These are phyloP conservation scores for Scaptomyza parva DNA, from an alignment of 2,888 invertebrate species.

Conservation along the genomic window DNA sequence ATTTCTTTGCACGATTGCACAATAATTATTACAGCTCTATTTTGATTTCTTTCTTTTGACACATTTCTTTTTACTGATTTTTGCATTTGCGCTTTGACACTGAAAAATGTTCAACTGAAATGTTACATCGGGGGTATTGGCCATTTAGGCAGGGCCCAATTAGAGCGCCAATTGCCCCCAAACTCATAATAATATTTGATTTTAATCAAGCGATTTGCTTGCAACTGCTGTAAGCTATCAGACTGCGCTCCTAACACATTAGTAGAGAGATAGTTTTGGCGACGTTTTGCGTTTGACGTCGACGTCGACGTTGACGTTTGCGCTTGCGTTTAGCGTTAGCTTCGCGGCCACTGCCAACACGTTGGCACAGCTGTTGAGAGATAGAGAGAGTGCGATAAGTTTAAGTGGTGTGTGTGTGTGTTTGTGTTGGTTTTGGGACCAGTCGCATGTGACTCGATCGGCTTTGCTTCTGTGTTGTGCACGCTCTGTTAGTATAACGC, in stretches of 20 bases:
- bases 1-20: conserved; percentile 56
- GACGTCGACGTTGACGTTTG: conserved; percentile 13
- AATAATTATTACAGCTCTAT: conserved; percentile 60
- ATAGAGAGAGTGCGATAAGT: conserved; percentile 50
- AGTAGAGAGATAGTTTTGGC: conserved; percentile 39
- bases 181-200: conserved; percentile 57
- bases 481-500: conserved; percentile 46
- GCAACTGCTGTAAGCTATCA: conserved; percentile 59
- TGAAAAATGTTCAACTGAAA: conserved; percentile 52
- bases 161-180: conserved; percentile 46
- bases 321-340: conserved; percentile 13
- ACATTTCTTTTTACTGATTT: conserved; percentile 15
- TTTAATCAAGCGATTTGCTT: conserved; percentile 79
- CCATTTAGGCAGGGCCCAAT: conserved; percentile 14
- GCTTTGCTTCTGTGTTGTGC: conserved; percentile 10
- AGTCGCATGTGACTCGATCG: conserved; percentile 64
- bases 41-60: conserved; percentile 43
- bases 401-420: conserved; percentile 5
- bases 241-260: conserved; percentile 33
- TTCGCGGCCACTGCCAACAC: conserved; percentile 8
- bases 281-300: conserved; percentile 4
- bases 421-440: neutral
- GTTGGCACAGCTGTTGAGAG: conserved; percentile 53
- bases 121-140: conserved; percentile 18
- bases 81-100: conserved; percentile 60